phyloP scores from a whole-genome alignment of 2,888 invertebrate species.

The Schizotus pectinicornis region DNA sequence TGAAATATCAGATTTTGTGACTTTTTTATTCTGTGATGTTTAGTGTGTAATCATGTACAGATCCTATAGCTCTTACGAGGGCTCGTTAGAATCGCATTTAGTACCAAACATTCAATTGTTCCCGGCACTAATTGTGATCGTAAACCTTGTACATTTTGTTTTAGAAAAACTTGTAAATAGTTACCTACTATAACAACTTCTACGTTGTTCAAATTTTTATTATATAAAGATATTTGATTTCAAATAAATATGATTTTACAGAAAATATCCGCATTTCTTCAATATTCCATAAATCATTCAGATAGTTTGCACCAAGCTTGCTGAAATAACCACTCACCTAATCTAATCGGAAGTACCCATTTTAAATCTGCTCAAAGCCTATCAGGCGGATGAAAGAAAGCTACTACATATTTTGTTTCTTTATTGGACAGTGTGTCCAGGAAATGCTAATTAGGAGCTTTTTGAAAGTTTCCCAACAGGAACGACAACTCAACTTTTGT shows the following conservation, averaged over 20 bases:
- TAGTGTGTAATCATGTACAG: slow-evolving; percentile 51
- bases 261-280: not conserved
- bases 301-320: too few species aligned
- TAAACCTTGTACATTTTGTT: slow-evolving; percentile 52
- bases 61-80: slow-evolving; percentile 38
- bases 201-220: slow-evolving; percentile 54
- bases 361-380: too few species aligned
- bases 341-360: too few species aligned
- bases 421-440: too few species aligned
- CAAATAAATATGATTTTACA: slow-evolving; percentile 43
- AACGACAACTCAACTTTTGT: too few species aligned
- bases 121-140: slow-evolving; percentile 34
- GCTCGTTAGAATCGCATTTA: slow-evolving; percentile 36
- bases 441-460: too few species aligned
- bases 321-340: too few species aligned
- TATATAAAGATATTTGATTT: slow-evolving; percentile 47
- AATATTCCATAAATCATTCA: not conserved
- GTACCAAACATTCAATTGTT: slow-evolving; percentile 29
- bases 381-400: too few species aligned
- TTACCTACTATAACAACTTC: slow-evolving; percentile 53
- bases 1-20: slow-evolving; percentile 50
- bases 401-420: too few species aligned
- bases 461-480: too few species aligned
- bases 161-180: slow-evolving; percentile 54
- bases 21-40: slow-evolving; percentile 58